phyloP scores from a whole-genome alignment of 2,888 invertebrate genomes.

The Meghimatium bilineatum region DNA sequence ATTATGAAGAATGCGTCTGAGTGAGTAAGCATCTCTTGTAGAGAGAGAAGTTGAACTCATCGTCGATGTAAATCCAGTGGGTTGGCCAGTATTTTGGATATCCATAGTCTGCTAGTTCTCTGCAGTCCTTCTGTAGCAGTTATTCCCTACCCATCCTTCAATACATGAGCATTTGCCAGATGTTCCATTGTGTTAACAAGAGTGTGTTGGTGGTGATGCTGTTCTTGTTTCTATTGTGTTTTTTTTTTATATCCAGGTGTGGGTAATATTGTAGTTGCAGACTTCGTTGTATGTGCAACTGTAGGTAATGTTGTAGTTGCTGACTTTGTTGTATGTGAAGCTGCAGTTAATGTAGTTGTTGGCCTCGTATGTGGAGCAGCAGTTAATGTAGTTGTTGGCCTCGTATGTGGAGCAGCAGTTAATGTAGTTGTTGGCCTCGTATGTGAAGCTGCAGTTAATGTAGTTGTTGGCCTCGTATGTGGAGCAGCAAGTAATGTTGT shows the following conservation, averaged over 20 bases:
- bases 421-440: no score
- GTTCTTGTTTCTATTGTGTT: not conserved
- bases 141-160: constrained; percentile 10
- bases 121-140: constrained; percentile 7
- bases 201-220: not conserved
- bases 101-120: not conserved
- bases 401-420: no score
- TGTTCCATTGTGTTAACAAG: not conserved
- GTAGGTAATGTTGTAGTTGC: not conserved
- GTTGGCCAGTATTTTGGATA: constrained; percentile 1
- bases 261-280: not conserved
- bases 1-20: not conserved
- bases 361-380: no score
- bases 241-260: not conserved
- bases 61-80: not conserved
- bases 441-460: no score
- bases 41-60: not conserved
- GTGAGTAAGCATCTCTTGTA: not conserved
- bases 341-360: no score
- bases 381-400: no score
- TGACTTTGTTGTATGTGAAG: not conserved
- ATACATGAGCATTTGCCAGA: not conserved
- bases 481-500: no score
- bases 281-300: not conserved
- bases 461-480: no score